Evolutionary conservation across 2,888 invertebrate genomes (phyloP), one percentile per base, ranked within the genome.

Genomic region (Lordiphosa fenestrarum): DNA sequence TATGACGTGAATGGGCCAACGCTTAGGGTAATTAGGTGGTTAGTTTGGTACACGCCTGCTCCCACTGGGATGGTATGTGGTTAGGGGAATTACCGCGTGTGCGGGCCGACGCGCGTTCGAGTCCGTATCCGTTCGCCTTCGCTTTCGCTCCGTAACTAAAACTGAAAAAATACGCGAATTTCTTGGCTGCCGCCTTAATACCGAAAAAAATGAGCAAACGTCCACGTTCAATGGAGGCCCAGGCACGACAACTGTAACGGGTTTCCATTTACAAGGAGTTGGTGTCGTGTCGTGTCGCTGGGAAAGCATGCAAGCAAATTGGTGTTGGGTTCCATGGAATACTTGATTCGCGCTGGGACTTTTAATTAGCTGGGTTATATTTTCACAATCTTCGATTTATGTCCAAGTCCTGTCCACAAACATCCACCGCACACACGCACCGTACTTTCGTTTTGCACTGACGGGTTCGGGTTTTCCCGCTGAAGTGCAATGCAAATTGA

Each of bases 41-140:
- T 64, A 64, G 37, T 25, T 36, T 12, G 15, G 25, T 53, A 39
- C 49, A 49, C 58, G 64, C 57, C 48, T 13, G 48, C 25, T 6
- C 40, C 49, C 64, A 65, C 53, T 57, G 64, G 25, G 58, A 10
- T 37, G 21, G 41, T 42, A 37, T n/a, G 35, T 49, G 39, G 19
- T 51, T n/a, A 48, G 50, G 47, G 41, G 47, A 41, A 71, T 73
- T 83, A 74, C 81, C 77, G 77, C 73, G 73, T 56, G 68, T 44
- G 54, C 59, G 62, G 62, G 56, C 60, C 64, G 66, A 66, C 71
- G 69, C 82, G 82, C 87, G 87, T 88, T 85, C 73, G 85, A 87
- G 84, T 88, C 88, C 88, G 88, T 88, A 86, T 88, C 88, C 88
- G 88, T 88, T 87, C 87, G 85, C 85, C 83, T 86, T 80, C 82